Base-by-base conservation (phyloP, 1,140 invertebrate genomes). In the Meloidogyne hapla region DNA sequence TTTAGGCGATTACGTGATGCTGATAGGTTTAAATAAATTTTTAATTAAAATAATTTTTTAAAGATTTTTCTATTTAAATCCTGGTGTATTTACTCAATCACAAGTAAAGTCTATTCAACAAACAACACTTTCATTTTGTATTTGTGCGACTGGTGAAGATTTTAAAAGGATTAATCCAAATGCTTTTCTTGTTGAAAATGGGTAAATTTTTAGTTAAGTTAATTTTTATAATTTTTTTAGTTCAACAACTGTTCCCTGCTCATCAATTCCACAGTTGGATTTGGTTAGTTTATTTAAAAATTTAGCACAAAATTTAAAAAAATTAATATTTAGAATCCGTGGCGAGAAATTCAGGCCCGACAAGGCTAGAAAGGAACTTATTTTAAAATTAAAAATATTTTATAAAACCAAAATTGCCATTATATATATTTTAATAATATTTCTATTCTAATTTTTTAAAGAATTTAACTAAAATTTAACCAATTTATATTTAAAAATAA, bases 111-210 rank as follows among this genome's bases (percentile, higher is more conserved):
- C 79, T 12, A 64, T 82, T 15, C 61, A 69, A 18, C 48, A 40
- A 56, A 56, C 82, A 21, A 75, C 81, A 65, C 38, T 82, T 33
- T 63, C 79, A 9, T 42, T 28, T 15, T 48, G 84, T 28, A 77
- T 82, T 42, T 82, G 81, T 72, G 70, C 71, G 21, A 82, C 76
- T 5, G 80, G 79, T n/a, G 82, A 82, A n/a, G 65, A 78, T 18
- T 82, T 82, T 61, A 48, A 25, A n/a, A 40, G 21, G 13, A 74
- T 82, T 45, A 74, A 74, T 2, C 28, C 42, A n/a, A 82, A 77
- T 69, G 81, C 79, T n/a, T 82, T 82, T 45, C 45, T 79, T n/a
- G 82, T 84, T 21, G 80, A 84, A 69, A 62, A 28, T 28, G 82
- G 73, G n/a, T 64, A 18, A n/a, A n/a, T 18, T 56, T n/a, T 56